Percentiles rank a stretch among this genome's conserved stretches.
These are phyloP conservation scores for Mormyrus lacerda DNA, from an alignment of 2,113 vertebrate genomes.

Conservation along the genomic window DNA sequence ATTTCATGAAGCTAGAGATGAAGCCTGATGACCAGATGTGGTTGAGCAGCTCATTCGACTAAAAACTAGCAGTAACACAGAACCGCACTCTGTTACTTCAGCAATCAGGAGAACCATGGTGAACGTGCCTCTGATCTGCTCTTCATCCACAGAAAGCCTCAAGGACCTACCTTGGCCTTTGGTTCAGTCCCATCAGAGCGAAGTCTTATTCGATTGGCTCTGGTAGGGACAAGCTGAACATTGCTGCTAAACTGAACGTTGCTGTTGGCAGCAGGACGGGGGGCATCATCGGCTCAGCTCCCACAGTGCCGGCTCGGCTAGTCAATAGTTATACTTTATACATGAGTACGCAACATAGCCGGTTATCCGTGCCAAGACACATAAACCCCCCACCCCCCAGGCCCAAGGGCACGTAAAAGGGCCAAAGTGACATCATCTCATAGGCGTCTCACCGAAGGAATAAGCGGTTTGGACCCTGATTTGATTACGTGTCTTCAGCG, in stretches of 20 bases:
- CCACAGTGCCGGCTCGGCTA: neutral
- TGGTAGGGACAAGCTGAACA: neutral
- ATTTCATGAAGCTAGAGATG: neutral
- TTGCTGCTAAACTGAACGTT: neutral
- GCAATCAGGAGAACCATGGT: neutral
- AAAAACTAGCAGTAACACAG: conserved; percentile 26
- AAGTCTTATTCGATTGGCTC: neutral
- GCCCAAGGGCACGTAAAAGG: neutral
- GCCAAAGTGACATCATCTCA: neutral
- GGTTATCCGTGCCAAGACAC: neutral
- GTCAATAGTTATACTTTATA: neutral
- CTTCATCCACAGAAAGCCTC: neutral
- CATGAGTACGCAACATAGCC: neutral
- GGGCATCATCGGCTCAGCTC: neutral
- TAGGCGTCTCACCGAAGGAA: neutral
- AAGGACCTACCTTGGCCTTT: neutral
- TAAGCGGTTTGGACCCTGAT: neutral
- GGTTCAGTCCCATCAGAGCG: neutral
- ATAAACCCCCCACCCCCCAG: neutral
- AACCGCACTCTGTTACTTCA: neutral
- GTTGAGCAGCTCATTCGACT: neutral
- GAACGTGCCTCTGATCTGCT: neutral
- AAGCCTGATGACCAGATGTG: neutral
- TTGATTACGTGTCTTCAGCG: conserved; percentile 19
- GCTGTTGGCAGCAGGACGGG: neutral